Evolutionary conservation across 1,140 invertebrate species (phyloP), one percentile per base, ranked within the genome.

Genomic region (Euwallacea fornicatus): DNA sequence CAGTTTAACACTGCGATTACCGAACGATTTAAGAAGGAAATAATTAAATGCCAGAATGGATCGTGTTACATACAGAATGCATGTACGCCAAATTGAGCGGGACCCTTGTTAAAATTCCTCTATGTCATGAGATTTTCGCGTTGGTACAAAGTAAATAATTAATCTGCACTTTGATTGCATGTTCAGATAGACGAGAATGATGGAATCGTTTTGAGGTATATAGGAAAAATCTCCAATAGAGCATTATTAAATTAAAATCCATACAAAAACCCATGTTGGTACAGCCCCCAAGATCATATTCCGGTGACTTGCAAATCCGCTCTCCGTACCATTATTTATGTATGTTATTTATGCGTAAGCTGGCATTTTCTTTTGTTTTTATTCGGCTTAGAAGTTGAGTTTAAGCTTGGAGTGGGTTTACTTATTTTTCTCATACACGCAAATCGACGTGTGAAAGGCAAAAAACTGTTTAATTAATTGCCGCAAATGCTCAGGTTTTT

Each of bases 381-480:
- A 50, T 11, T 50, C 13, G 46, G 9, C 9, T 50, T 13, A 50
- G 46, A 50, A 11, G 9, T 10, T 50, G 9, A 50, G 0, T 50
- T 11, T 11, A 50, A 13, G 21, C 21, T 15, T 56, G 33, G 15
- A 9, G 16, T 56, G 7, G 8, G 33, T 15, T 56, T 16, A 16
- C 10, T 2, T 56, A 60, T 10, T 60, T 60, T 60, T 60, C 16
- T 41, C 0, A 41, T 60, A 60, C 7, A 60, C 9, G 13, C 46
- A 50, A 13, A 50, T 10, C 46, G 46, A 50, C 9, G 46, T 50
- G 58, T 60, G 58, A 60, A 60, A 60, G 58, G 58, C 58, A 60
- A 60, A 60, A 60, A 60, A 56, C 21, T 42, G 6, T 13, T 60
- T 60, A 11, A 60, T 60, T 60, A 60, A 60, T 60, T 60, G 13